Percentiles rank a stretch among this genome's conserved stretches.
These are phyloP conservation scores for Tinamus guttatus DNA, from an alignment of 2,113 vertebrate genomes.

Conservation along the genomic window DNA sequence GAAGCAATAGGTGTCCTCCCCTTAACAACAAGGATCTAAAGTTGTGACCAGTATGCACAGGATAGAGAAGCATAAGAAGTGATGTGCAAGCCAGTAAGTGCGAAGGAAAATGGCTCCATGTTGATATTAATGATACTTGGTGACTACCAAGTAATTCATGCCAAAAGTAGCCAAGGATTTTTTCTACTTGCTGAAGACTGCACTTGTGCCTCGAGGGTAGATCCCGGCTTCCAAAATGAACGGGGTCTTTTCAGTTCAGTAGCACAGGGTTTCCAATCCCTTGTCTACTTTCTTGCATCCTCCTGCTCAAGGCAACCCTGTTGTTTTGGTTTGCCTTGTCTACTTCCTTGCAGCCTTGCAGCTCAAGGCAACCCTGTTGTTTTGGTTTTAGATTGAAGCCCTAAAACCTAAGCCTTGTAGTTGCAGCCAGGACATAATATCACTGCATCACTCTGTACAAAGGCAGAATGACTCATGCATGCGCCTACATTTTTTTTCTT, in stretches of 20 bases:
- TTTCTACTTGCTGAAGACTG: neutral
- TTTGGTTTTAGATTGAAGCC: neutral
- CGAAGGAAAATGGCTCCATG: neutral
- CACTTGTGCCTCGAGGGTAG: neutral
- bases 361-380: neutral
- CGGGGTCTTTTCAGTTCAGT: neutral
- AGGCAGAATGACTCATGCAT: slow-evolving; percentile 39
- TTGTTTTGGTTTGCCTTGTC: neutral
- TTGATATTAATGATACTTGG: neutral
- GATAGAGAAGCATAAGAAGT: neutral
- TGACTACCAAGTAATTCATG: neutral
- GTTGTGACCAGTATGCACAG: neutral
- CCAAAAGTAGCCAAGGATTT: neutral
- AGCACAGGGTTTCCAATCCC: neutral
- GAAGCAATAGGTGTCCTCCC: neutral
- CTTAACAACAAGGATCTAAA: neutral
- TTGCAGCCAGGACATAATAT: neutral
- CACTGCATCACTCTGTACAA: neutral
- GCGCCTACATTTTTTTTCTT: neutral
- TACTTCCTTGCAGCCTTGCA: neutral
- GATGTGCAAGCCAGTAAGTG: neutral
- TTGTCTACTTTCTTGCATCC: neutral
- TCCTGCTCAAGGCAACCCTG: neutral
- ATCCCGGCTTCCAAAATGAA: neutral
- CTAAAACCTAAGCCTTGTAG: neutral